Conservation (phyloP, 2,888 invertebrate species). For the Stegophylla sp. region DNA sequence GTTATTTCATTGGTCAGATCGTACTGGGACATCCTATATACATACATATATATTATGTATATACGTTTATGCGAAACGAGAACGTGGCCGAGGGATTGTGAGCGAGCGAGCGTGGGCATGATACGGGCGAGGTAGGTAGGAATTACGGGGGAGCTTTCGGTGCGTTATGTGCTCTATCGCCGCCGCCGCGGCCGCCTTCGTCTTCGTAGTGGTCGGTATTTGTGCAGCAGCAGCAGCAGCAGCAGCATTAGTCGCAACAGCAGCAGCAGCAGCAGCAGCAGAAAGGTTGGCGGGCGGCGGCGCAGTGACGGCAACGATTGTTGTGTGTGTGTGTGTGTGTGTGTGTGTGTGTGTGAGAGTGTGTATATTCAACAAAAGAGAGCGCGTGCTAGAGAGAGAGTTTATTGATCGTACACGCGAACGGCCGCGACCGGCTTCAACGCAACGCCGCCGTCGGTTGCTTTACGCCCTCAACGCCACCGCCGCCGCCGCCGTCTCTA, state of each 20-base stretch:
- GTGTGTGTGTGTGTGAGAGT: too few relatives aligned
- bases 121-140: neutral
- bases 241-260: too few relatives aligned
- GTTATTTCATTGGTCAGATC: too few relatives aligned
- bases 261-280: too few relatives aligned
- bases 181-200: neutral
- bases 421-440: constrained; percentile 52
- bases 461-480: constrained; percentile 10
- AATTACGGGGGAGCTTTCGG: neutral
- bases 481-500: neutral
- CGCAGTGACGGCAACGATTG: neutral
- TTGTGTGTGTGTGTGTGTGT: neutral
- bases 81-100: neutral
- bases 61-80: too few relatives aligned
- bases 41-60: too few relatives aligned
- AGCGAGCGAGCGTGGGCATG: neutral
- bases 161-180: neutral
- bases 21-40: too few relatives aligned
- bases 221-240: neutral
- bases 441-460: constrained; percentile 37
- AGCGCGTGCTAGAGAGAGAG: constrained; percentile 39
- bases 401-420: constrained; percentile 54
- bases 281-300: neutral
- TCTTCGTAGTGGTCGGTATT: neutral
- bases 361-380: constrained; percentile 16